Conservation (phyloP, 30 jellyfish, hydroid and myxozoan species). For the Sanderia malayensis region DNA sequence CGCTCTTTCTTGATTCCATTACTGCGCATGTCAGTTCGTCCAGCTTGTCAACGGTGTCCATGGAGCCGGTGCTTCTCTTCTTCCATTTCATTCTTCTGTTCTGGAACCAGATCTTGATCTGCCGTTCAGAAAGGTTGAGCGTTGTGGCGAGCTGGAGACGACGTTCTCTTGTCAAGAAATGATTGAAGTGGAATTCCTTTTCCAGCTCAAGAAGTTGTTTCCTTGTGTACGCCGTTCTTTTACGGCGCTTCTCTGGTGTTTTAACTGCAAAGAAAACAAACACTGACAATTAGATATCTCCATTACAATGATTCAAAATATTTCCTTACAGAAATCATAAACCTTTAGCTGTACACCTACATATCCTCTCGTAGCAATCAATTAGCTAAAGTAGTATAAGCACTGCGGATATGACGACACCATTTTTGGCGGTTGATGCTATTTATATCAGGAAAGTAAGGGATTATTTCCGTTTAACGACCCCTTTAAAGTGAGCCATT, state of each 20-base stretch:
- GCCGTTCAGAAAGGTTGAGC: slow-evolving; percentile 64
- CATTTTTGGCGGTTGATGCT: too few relatives aligned
- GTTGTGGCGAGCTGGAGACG: slow-evolving; percentile 63
- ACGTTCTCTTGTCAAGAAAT: slow-evolving; percentile 74
- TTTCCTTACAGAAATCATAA: too few relatives aligned
- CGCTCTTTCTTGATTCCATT: slow-evolving; percentile 23
- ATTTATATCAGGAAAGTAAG: too few relatives aligned
- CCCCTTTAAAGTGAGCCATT: too few relatives aligned
- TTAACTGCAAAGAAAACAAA: slow-evolving; percentile 45
- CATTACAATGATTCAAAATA: too few relatives aligned
- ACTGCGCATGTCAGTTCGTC: neutral
- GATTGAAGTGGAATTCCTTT: slow-evolving; percentile 73
- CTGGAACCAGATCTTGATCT: slow-evolving; percentile 79
- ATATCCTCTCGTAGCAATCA: too few relatives aligned
- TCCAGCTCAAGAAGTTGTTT: slow-evolving; percentile 77
- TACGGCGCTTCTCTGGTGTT: slow-evolving; percentile 71
- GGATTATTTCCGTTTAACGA: too few relatives aligned
- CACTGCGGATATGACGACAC: too few relatives aligned
- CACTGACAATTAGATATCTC: too few relatives aligned
- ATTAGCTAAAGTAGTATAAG: too few relatives aligned
- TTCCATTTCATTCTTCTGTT: slow-evolving; percentile 83
- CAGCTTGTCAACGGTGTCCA: slow-evolving; percentile 18
- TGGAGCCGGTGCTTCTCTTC: slow-evolving; percentile 59
- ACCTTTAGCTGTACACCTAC: too few relatives aligned
- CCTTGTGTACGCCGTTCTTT: slow-evolving; percentile 78